Evolutionary conservation across 2,797 vertebrate species (phyloP), one percentile per base, ranked within the genome.

Genomic region (Rhynchonycteris naso): DNA sequence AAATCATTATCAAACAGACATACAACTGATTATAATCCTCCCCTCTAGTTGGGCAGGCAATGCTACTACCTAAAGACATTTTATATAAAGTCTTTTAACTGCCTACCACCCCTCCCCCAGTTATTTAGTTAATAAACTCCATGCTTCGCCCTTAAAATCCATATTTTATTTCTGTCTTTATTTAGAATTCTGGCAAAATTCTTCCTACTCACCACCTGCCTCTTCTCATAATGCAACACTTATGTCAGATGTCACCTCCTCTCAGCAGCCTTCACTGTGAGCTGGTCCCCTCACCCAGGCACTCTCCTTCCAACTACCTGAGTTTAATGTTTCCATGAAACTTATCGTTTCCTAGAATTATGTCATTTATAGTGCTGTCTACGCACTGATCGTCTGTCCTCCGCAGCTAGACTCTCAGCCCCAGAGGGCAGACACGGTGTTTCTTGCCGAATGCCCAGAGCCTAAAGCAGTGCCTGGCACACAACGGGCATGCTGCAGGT

Each of bases 51-150:
- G 18, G 13, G 19, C 28, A 12, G 56, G 30, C 15, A 21, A 56
- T 0, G 3, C 33, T 30, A 18, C 30, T 28, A 86, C 26, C 65
- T 33, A 71, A 95, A 94, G 68, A n/a, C 63, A 68, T 76, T 35
- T 30, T 56, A 66, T 16, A 30, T 28, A 66, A 82, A 56, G 24
- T 38, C n/a, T 90, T 95, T 92, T 13, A 43, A 81, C 50, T 56
- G n/a, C 21, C 14, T 26, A 65, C 21, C 8, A 56, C 4, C 43
- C 24, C 78, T 13, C 5, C n/a, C 10, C n/a, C 3, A 22, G 16
- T 54, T 88, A 28, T 52, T 43, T 76, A 43, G 26, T 80, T 76
- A 74, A 56, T 65, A 18, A 89, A 33, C 16, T 24, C 2, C 24
- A 71, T 19, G 14, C 7, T 61, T 66, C 19, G 35, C 22, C 38